A percentile compares a stretch with the other conserved stretches of the same genome.
phyloP scores from a whole-genome alignment of 2,113 vertebrate species.

The Psilopogon haemacephalus region DNA sequence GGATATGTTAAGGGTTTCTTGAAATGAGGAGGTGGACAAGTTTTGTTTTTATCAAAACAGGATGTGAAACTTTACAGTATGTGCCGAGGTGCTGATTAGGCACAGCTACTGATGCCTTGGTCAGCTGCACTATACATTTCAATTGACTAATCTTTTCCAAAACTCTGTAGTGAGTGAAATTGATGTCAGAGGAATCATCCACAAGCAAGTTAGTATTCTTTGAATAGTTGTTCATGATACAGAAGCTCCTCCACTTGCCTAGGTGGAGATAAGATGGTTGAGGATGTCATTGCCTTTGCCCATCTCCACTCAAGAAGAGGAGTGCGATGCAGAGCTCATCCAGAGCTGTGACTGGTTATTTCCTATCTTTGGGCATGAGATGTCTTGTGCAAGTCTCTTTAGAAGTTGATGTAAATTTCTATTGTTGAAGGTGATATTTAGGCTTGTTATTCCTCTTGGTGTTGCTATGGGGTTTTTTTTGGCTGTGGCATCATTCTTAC shows the following conservation, averaged over 20 bases:
- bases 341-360: not conserved
- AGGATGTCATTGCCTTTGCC: not conserved
- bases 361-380: not conserved
- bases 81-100: not conserved
- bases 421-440: not conserved
- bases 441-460: too few relatives aligned
- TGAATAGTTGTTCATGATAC: not conserved
- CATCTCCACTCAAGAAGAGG: not conserved
- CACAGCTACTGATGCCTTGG: not conserved
- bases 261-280: not conserved
- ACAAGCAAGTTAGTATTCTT: not conserved
- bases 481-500: not conserved
- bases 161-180: not conserved
- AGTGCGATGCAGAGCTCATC: not conserved
- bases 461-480: not conserved
- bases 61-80: not conserved
- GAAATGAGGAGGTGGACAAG: not conserved
- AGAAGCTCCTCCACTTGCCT: not conserved
- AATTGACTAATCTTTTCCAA: not conserved
- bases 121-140: not conserved
- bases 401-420: not conserved
- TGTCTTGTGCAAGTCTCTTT: too few relatives aligned
- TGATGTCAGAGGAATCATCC: not conserved
- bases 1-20: not conserved
- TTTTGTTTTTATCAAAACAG: not conserved